phyloP scores from a whole-genome alignment of 2,888 invertebrate genomes.

The Catonia carolina region DNA sequence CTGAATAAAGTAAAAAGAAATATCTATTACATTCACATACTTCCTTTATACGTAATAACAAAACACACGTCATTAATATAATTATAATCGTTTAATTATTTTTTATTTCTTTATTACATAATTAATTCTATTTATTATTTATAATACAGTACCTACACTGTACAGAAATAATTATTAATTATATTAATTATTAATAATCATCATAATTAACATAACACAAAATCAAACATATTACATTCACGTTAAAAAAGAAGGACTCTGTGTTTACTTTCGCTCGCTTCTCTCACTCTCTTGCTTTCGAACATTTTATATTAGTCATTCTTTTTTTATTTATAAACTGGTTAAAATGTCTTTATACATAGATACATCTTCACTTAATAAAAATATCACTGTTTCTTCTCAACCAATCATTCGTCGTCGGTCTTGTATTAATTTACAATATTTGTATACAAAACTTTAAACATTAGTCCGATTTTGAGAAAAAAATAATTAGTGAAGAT shows the following conservation, averaged over 20 bases:
- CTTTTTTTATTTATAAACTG: too few species aligned
- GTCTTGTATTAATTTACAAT: neutral
- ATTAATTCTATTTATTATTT: constrained; percentile 7
- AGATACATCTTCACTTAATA: too few species aligned
- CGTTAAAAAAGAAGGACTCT: constrained; percentile 10
- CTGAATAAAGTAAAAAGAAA: neutral
- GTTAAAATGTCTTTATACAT: too few species aligned
- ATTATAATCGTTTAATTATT: neutral
- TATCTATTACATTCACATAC: constrained; percentile 2
- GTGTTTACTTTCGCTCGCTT: too few species aligned
- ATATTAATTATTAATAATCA: too few species aligned
- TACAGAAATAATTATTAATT: neutral
- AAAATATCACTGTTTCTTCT: too few species aligned
- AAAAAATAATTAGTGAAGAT: neutral
- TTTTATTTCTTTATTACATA: neutral
- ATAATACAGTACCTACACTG: constrained; percentile 12
- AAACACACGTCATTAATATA: constrained; percentile 3
- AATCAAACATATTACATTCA: constrained; percentile 11
- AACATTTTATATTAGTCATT: too few species aligned
- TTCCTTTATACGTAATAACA: neutral
- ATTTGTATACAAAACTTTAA: neutral
- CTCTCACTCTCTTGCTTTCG: too few species aligned
- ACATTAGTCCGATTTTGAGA: constrained; percentile 7
- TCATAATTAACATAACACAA: constrained; percentile 1
- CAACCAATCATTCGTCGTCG: too few species aligned